Percentiles rank a stretch among this genome's conserved stretches.
Evolutionary conservation across 2,113 vertebrate species (phyloP).

Genomic region (Pao palembangensis): DNA sequence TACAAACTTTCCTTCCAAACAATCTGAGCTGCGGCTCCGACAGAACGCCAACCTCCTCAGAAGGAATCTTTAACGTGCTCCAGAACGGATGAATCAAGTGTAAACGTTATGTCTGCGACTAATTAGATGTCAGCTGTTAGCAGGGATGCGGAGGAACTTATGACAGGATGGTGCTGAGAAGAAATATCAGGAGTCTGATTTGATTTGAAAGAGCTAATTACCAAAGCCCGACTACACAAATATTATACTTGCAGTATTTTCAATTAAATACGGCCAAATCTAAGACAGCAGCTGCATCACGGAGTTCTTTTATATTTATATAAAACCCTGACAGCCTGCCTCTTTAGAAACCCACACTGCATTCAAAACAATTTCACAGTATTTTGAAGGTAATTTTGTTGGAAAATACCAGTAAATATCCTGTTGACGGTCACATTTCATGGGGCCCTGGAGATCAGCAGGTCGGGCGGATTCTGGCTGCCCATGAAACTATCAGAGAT

Average conservation of each 20-base stretch:
- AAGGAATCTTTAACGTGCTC: conserved; percentile 47
- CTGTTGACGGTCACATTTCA: background rate
- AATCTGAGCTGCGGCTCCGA: conserved; percentile 3
- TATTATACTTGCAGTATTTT: too few species aligned
- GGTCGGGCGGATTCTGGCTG: too few species aligned
- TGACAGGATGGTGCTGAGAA: conserved; percentile 33
- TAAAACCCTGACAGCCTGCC: too few species aligned
- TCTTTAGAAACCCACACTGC: background rate
- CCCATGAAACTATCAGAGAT: conserved; percentile 26
- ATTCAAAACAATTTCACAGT: conserved; percentile 8
- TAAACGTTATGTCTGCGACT: conserved; percentile 44
- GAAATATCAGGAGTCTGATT: background rate
- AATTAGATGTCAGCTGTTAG: conserved; percentile 58
- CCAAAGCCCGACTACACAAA: conserved; percentile 3
- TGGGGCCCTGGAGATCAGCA: too few species aligned
- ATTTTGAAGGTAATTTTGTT: conserved; percentile 11
- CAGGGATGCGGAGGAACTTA: conserved; percentile 37
- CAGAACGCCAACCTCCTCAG: conserved; percentile 26
- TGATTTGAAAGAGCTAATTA: too few species aligned
- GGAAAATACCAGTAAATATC: conserved; percentile 38
- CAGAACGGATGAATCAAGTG: conserved; percentile 59
- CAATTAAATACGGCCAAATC: too few species aligned
- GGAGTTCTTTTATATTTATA: too few species aligned
- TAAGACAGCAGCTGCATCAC: too few species aligned
- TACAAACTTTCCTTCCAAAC: conserved; percentile 28